Evolutionary conservation across 2,888 invertebrate genomes (phyloP), one percentile per base, ranked within the genome.

Genomic region (Calameuta pallipes): DNA sequence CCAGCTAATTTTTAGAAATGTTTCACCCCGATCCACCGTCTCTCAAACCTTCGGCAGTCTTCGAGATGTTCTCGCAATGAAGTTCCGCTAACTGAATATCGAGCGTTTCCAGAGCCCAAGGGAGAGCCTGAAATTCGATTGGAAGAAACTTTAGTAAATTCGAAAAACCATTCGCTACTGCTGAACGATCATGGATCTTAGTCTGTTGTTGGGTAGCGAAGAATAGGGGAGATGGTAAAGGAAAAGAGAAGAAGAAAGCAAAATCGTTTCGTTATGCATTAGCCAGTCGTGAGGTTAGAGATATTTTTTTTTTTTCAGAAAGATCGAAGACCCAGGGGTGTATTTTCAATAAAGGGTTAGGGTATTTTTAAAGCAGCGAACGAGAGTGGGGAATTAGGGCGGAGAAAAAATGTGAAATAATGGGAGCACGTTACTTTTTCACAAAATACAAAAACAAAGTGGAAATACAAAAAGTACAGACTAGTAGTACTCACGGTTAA

Each of bases 201-300:
- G 41, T 41, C 15, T 6, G 41, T 15, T 41, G 15, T 0, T 15
- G 37, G 30, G 6, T 69, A 71, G 73, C 31, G 74, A 41, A 77
- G 75, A 12, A 75, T 69, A 76, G 75, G 33, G 73, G n/a, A 70
- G 75, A 56, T 77, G 30, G 13, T 23, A 74, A 74, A 78, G 23
- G 37, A 69, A 79, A 37, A 75, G 70, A 3, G 3, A 36, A 3
- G 36, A 41, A 13, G 37, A 34, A n/a, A 56, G 56, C 4, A 56
- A n/a, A 11, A 30, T 33, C 9, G 11, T 9, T 23, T 3, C 11
- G 11, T 6, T 68, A 68, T 4, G 13, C 30, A 37, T 56, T 13
- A 3, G 0, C 12, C 12, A 11, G 12, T 12, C 3, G 0, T 37
- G 37, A 37, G 37, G 37, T 37, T 37, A 37, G 37, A 13, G 0